phyloP scores from a whole-genome alignment of 2,113 vertebrate species.

The Mesembrinibis cayennensis region DNA sequence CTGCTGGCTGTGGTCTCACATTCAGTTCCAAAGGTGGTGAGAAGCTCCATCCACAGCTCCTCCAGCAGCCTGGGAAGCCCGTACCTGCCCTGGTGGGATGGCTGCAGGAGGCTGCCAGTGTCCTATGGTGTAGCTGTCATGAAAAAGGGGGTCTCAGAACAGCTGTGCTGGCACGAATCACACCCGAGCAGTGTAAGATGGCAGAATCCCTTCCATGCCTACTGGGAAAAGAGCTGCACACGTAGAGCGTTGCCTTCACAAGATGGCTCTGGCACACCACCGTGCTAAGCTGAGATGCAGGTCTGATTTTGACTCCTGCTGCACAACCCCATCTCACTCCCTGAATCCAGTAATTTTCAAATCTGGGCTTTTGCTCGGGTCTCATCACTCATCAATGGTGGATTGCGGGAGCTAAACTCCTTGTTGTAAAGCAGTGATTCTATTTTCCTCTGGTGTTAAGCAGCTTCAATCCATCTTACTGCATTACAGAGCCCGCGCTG shows the following conservation, averaged over 20 bases:
- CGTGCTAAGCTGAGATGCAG: not conserved
- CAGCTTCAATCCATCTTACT: slow-evolving; percentile 56
- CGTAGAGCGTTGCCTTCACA: fast-evolving
- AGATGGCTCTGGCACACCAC: fast-evolving
- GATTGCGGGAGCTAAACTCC: slow-evolving; percentile 8
- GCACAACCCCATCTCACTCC: not conserved
- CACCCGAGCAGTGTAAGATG: fast-evolving
- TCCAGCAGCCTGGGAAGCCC: not conserved
- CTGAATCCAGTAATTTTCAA: not conserved
- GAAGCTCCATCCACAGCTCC: not conserved
- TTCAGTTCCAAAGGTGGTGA: not conserved
- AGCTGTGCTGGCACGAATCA: not conserved
- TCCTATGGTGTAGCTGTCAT: not conserved
- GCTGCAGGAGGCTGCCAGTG: not conserved
- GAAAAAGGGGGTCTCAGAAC: not conserved
- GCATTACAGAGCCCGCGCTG: not conserved
- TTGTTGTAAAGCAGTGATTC: not conserved
- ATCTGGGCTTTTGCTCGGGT: not conserved
- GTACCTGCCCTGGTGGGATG: too few species aligned
- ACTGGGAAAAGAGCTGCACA: not conserved
- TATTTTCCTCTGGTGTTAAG: slow-evolving; percentile 23
- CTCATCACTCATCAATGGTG: not conserved
- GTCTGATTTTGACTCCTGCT: not conserved
- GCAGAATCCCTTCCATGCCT: not conserved
- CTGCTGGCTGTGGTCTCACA: not conserved